Percentiles rank a stretch among this genome's conserved stretches.
Conservation (phyloP, 2,888 invertebrate genomes). For the Prenolepis imparis region DNA sequence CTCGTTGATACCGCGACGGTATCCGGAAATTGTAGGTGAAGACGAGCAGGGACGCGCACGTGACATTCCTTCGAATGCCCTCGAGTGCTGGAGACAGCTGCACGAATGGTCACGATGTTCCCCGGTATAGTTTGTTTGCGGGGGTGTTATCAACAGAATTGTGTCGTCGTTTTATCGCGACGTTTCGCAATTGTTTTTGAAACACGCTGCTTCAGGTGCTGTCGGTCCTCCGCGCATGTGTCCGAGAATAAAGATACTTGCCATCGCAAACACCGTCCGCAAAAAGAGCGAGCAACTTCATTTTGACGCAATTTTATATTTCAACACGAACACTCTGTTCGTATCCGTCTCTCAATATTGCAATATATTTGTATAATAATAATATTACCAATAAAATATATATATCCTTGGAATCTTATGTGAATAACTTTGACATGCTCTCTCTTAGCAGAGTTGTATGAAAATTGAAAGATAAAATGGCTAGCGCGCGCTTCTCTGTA, state of each 20-base stretch:
- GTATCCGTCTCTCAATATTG: not conserved
- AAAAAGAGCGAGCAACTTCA: not conserved
- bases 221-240: not conserved
- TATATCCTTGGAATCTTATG: not conserved
- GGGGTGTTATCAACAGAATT: conserved; percentile 55
- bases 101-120: conserved; percentile 54
- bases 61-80: conserved; percentile 48
- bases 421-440: not conserved
- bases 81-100: conserved; percentile 52
- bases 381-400: not conserved
- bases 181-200: conserved; percentile 13
- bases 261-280: not conserved
- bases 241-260: not conserved
- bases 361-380: not conserved
- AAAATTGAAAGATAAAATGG: not conserved
- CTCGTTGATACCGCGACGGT: conserved; percentile 33
- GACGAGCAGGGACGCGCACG: conserved; percentile 26
- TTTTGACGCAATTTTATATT: not conserved
- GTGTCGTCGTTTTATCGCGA: conserved; percentile 61
- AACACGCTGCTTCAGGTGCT: not conserved
- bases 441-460: not conserved
- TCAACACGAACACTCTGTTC: not conserved
- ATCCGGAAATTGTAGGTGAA: conserved; percentile 58
- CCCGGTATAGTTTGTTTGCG: conserved; percentile 58
- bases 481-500: not conserved